Conservation (phyloP, 2,888 invertebrate genomes). For the Drosophila anomelani region DNA sequence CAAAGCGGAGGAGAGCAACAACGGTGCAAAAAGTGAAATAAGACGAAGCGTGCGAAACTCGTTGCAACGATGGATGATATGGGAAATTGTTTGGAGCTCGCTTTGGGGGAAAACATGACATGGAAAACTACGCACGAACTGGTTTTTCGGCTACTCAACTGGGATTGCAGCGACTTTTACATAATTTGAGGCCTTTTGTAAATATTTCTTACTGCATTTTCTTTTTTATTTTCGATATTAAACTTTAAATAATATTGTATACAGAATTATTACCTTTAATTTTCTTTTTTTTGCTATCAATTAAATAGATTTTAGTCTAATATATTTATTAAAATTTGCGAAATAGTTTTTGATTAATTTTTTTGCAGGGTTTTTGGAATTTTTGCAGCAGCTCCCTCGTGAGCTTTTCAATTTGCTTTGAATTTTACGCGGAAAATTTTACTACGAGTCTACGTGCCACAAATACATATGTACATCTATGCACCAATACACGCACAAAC, state of each 20-base stretch:
- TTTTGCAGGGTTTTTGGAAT: constrained; percentile 24
- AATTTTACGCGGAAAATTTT: constrained; percentile 80
- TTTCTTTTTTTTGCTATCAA: no score
- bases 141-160: constrained; percentile 18
- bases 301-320: neutral
- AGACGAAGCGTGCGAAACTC: constrained; percentile 68
- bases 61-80: constrained; percentile 54
- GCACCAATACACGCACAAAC: constrained; percentile 45
- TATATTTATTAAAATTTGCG: neutral
- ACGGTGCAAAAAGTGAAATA: constrained; percentile 44
- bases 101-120: constrained; percentile 34
- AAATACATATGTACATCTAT: constrained; percentile 37
- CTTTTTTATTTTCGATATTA: no score
- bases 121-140: constrained; percentile 41
- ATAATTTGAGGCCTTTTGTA: constrained; percentile 17
- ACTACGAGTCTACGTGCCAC: constrained; percentile 68
- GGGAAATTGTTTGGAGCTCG: constrained; percentile 52
- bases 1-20: constrained; percentile 14
- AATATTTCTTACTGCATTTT: neutral
- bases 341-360: constrained; percentile 18
- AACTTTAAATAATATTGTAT: neutral
- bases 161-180: constrained; percentile 3
- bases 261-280: neutral
- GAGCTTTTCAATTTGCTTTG: constrained; percentile 69
- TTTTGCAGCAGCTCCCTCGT: constrained; percentile 21